Evolutionary conservation across 2,888 invertebrate species (phyloP), one percentile per base, ranked within the genome.

Genomic region (Ophion ventricosus): DNA sequence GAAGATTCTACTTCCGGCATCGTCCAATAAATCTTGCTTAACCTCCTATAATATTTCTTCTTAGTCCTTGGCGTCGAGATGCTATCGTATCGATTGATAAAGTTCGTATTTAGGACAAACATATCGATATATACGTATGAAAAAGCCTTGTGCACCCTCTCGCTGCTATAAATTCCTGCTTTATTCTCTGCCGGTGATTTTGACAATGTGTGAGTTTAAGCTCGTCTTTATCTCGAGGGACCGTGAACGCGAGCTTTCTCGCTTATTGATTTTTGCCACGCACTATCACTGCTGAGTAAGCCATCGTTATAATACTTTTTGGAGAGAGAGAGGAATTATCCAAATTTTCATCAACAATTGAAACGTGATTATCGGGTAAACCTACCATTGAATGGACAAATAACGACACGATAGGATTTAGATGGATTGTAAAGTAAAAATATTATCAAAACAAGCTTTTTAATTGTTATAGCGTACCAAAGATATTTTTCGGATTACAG

Each of bases 81-180:
- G 35, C 35, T 35, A 4, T 8, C 35, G 35, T 35, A 35, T 35
- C 35, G 59, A 74, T 25, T 66, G 43, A 74, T 59, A 11, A 29
- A 35, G 54, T 43, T 57, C 49, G 10, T 26, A 29, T 43, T 59
- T 59, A 11, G 5, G n/a, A 64, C 20, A 75, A 43, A 63, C 26
- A 49, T 26, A 64, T 64, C 26, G 20, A 57, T 66, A 8, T 57
- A 0, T 25, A 20, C 54, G 43, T 40, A 56, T n/a, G 11, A 17
- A 61, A 23, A n/a, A 14, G 61, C 67, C 57, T 66, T 59, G 73
- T 77, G 72, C n/a, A n/a, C 54, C 54, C 57, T 72, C 25, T 67
- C 40, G 35, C 20, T 43, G 10, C 20, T 59, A 73, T 78, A 57
- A 66, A 77, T 72, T 82, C 66, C n/a, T 25, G 35, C 35, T 77